Base-by-base conservation (phyloP, 2,113 vertebrate species). In the Pedionomus torquatus region DNA sequence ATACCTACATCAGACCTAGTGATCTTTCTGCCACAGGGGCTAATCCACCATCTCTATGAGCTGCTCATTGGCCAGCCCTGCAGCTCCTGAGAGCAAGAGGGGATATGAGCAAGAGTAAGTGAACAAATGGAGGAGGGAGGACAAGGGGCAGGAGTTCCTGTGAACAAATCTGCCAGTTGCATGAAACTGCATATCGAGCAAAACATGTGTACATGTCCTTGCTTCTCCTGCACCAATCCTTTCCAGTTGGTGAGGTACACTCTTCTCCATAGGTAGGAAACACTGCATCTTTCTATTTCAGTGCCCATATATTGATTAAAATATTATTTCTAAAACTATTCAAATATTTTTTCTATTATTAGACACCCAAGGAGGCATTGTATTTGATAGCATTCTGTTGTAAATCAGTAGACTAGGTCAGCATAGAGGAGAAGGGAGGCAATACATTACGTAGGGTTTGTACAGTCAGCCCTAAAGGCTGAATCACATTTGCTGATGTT, bases 401-500 rank as follows among this genome's bases (percentile, higher is more conserved):
- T 72, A 91, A 68, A 75, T 81, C 48, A 37, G 54, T 41, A 82
- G n/a, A 60, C 20, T 74, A 65, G 0, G 1, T 58, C 65, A 89
- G 31, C 10, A 55, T 12, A 33, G 43, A 75, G 61, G 80, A 89
- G 39, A 81, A 90, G 15, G 8, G 23, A 90, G 41, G 25, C 26
- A 83, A 49, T 82, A 87, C 78, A 87, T 81, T 72, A 52, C 1
- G 0, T 33, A 78, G 48, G 20, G 75, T 90, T 90, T 75, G 23
- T 91, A 58, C 74, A 88, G 75, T 83, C 66, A 72, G 24, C 33
- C 31, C 57, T 48, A 49, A 24, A 57, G 60, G 51, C 55, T 83
- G 69, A 90, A 76, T 82, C 77, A 65, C 46, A 81, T 75, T 78
- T 84, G 35, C 81, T 95, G 60, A 75, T 90, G 68, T 82, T 97